phyloP scores from a whole-genome alignment of 2,888 invertebrate species.

The Sylvicola cinctus region DNA sequence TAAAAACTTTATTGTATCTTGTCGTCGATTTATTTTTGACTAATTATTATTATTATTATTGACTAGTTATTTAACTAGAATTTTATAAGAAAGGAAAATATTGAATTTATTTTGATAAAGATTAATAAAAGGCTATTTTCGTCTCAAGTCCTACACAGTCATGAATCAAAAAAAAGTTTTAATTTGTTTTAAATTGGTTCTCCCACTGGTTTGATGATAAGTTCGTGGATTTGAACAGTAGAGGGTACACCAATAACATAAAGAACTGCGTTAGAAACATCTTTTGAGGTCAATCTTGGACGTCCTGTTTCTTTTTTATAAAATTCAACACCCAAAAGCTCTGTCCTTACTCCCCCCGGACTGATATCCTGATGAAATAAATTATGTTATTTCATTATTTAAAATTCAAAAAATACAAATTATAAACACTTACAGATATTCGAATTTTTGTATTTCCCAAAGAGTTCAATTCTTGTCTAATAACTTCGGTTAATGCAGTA shows the following conservation, averaged over 20 bases:
- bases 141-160: too few relatives aligned
- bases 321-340: neutral
- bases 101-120: too few relatives aligned
- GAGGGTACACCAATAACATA: neutral
- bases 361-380: neutral
- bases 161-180: too few relatives aligned
- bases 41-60: too few relatives aligned
- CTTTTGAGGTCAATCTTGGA: neutral
- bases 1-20: too few relatives aligned
- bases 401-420: neutral
- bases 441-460: slow-evolving; percentile 14
- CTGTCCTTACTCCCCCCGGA: neutral
- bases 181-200: too few relatives aligned
- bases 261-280: slow-evolving; percentile 1
- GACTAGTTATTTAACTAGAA: too few relatives aligned
- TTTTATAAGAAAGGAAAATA: too few relatives aligned
- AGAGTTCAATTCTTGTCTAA: slow-evolving; percentile 19
- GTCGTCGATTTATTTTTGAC: too few relatives aligned
- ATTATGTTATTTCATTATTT: too few relatives aligned
- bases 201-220: too few relatives aligned
- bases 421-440: slow-evolving; percentile 15
- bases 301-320: neutral
- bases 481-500: slow-evolving; percentile 19
- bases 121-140: too few relatives aligned
- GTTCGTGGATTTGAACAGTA: slow-evolving; percentile 2